Evolutionary conservation across 2,797 vertebrate genomes (phyloP), one percentile per base, ranked within the genome.

Genomic region (Eleutherodactylus coqui): DNA sequence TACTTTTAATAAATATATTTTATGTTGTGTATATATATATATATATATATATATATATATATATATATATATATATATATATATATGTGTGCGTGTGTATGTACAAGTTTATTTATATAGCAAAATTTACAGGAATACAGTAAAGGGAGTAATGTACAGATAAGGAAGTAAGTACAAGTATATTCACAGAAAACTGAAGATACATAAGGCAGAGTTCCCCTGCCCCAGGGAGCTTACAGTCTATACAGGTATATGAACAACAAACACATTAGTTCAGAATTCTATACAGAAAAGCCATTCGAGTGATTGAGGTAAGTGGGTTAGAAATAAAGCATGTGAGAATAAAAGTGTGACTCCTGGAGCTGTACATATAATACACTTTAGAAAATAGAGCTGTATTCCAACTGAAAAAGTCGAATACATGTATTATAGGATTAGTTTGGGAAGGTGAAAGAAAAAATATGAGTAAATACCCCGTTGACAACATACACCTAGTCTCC

Each of bases 71-170:
- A 78, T n/a, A n/a, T n/a, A n/a, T n/a, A 34, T 38, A 55, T 78
- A 58, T 60, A 8, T 43, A 36, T 60, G 76, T 79, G 24, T 58
- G 14, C 51, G 45, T 41, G 76, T 79, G 49, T 78, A 36, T 78
- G 76, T 78, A 78, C 53, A 78, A n/a, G 34, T 78, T 38, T 49
- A 75, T 78, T 53, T 78, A 78, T 78, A 78, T 55, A 78, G 34
- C 49, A 55, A 79, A 41, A 79, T 79, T 58, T 79, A 60, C 38
- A 79, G 32, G 53, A 41, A 58, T 79, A 58, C 38, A 58, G 32
- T 76, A 53, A 51, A 76, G 75, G 17, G 70, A 73, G 70, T 73
- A 73, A 73, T 73, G 70, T 73, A 73, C 67, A 70, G 41, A 21
- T 62, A 62, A 32, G 27, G 45, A 49, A 75, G 43, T 16, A 75